Conservation (phyloP, 1,140 invertebrate species). For the Conus ventricosus region DNA sequence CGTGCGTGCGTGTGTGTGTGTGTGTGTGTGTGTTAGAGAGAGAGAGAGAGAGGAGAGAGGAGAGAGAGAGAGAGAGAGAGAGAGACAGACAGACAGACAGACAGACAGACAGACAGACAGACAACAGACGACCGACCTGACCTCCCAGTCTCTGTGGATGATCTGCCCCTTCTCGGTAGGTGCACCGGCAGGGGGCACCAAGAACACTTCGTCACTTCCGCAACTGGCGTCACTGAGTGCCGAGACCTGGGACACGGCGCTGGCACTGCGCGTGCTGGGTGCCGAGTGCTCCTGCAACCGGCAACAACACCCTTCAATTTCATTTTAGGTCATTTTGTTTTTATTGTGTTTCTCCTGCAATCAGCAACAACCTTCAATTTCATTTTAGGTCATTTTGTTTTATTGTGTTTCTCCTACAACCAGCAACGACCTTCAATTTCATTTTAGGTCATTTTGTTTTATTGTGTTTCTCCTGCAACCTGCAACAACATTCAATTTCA, state of each 20-base stretch:
- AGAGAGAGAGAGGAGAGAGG: background rate
- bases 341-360: background rate
- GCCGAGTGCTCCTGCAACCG: conserved; percentile 31
- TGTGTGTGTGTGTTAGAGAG: background rate
- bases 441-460: too few species aligned
- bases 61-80: background rate
- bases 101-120: background rate
- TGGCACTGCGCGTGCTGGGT: conserved; percentile 44
- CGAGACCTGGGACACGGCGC: conserved; percentile 48
- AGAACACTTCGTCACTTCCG: conserved; percentile 72
- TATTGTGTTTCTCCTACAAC: too few species aligned
- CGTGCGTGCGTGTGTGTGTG: background rate
- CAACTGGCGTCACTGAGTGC: conserved; percentile 63
- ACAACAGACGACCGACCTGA: conserved; percentile 34
- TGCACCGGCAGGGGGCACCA: conserved; percentile 44
- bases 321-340: background rate
- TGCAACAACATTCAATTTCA: too few species aligned
- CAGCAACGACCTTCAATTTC: too few species aligned
- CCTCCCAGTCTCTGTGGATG: conserved; percentile 67
- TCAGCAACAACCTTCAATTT: too few species aligned
- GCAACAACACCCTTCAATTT: background rate
- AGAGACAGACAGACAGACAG: background rate
- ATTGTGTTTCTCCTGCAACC: too few species aligned
- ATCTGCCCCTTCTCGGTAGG: conserved; percentile 51
- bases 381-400: too few species aligned